Evolutionary conservation across 1,140 invertebrate genomes (phyloP).

Genomic region (Drosophila simulans): DNA sequence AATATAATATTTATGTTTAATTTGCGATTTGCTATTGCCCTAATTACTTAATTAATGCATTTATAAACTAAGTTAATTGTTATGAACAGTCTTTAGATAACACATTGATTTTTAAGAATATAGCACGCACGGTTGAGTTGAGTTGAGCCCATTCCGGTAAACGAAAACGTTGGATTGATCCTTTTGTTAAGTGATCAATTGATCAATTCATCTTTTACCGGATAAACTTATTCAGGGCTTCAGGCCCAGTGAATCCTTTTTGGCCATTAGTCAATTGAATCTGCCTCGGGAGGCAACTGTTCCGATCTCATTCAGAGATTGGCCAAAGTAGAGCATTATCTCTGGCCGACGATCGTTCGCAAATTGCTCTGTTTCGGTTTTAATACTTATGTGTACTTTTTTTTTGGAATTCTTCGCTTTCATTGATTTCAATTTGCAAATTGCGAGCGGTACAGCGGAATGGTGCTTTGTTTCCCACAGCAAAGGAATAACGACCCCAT

Average conservation of each 20-base stretch:
- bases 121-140: too few relatives aligned
- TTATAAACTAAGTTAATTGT: background rate
- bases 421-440: conserved; percentile 79
- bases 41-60: background rate
- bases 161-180: too few relatives aligned
- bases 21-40: too few relatives aligned
- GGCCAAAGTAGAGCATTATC: conserved; percentile 30
- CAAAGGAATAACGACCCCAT: conserved; percentile 51
- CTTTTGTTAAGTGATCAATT: background rate
- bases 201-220: background rate
- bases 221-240: background rate
- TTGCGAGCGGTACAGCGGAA: conserved; percentile 55
- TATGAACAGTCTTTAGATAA: too few relatives aligned
- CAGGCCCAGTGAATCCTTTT: background rate
- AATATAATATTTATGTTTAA: too few relatives aligned
- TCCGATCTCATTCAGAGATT: conserved; percentile 8
- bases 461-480: conserved; percentile 52
- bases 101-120: too few relatives aligned
- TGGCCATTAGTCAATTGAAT: background rate
- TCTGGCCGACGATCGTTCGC: conserved; percentile 26
- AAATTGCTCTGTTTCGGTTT: conserved; percentile 29
- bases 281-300: background rate
- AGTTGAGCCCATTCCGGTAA: too few relatives aligned
- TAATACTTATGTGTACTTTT: conserved; percentile 8
- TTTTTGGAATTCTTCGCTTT: conserved; percentile 50